Evolutionary conservation across 1,140 invertebrate species (phyloP), one percentile per base, ranked within the genome.

Genomic region (Cherax destructor): DNA sequence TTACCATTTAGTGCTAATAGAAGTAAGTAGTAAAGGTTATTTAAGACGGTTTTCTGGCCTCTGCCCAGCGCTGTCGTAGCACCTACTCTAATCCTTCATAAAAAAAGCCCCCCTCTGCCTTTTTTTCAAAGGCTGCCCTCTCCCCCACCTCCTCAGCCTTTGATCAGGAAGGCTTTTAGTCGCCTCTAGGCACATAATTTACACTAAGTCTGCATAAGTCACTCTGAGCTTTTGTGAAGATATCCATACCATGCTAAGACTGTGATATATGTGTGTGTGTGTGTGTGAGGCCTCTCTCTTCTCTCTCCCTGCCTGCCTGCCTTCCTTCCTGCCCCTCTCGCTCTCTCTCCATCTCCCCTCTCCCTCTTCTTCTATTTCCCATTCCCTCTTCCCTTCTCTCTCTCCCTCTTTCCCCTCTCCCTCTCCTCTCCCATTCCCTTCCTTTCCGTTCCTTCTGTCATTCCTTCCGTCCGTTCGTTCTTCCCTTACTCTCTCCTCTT

Each of bases 151-250:
- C 11, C 52, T 56, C 52, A 72, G 18, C 50, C 85, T 86, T 78
- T 77, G 85, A 86, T 86, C 85, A 86, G 21, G 50, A 47, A 50
- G 72, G 74, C 76, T 86, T 56, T 69, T 83, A 88, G 86, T 74
- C 78, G 65, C 76, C 78, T 81, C 78, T 88, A 88, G 86, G 65
- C 78, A 81, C 86, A 88, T 88, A 88, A 88, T 78, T 88, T 79
- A 88, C 86, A 81, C 78, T 88, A 88, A 88, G 86, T 88, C 86
- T 69, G 65, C 86, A 88, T 88, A 88, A 88, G 86, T 88, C 86
- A 88, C 86, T 50, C 47, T 88, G 52, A 88, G 81, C 86, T 78
- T 88, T 88, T 88, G 86, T 88, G 86, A 88, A 88, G 81, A 88
- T 88, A 88, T 88, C 86, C 86, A 88, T 88, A 88, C 86, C 59